A percentile compares a stretch with the other conserved stretches of the same genome.
These are phyloP conservation scores for Himalopsyche japonica DNA, from an alignment of 2,888 invertebrate genomes.

Conservation along the genomic window DNA sequence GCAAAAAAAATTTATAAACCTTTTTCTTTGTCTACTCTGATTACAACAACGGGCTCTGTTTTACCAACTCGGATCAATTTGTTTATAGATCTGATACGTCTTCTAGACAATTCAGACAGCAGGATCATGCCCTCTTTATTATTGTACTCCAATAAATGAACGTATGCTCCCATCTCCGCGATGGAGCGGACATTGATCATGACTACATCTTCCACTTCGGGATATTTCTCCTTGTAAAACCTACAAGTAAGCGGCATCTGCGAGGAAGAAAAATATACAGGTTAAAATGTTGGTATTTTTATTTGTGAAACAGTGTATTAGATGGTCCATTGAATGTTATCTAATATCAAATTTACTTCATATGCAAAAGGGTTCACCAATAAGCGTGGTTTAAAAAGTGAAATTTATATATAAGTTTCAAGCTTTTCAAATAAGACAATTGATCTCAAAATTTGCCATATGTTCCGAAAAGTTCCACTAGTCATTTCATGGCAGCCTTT, in stretches of 20 bases:
- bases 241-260: constrained; percentile 92
- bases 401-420: no score
- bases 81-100: constrained; percentile 99
- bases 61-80: constrained; percentile 98
- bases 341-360: no score
- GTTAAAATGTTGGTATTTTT: neutral
- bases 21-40: constrained; percentile 99
- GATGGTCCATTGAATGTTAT: no score
- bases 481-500: no score
- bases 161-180: constrained; percentile 99
- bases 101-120: constrained; percentile 94
- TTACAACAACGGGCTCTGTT: constrained; percentile 98
- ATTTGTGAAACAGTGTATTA: no score
- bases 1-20: no score
- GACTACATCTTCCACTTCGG: constrained; percentile 98
- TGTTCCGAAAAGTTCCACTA: no score
- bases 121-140: constrained; percentile 99
- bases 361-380: no score
- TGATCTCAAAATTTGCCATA: no score
- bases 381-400: no score
- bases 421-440: no score
- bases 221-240: constrained; percentile 96
- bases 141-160: constrained; percentile 96
- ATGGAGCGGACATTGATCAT: constrained; percentile 98
- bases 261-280: neutral